Conservation (phyloP, 2,797 vertebrate genomes). For the Megaceryle alcyon region DNA sequence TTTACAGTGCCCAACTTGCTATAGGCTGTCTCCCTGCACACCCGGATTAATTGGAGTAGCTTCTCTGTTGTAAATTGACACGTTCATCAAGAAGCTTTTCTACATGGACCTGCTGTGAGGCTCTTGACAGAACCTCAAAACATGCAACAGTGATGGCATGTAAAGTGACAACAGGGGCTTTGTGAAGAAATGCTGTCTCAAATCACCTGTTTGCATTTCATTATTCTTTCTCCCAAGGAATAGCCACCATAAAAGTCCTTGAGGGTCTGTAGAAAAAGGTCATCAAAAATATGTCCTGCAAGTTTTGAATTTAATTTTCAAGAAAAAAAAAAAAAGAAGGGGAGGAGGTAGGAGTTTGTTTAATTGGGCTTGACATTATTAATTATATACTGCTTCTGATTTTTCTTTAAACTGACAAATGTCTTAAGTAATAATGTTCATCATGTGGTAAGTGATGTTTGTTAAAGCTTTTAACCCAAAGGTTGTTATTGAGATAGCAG, state of each 20-base stretch:
- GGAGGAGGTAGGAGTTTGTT: neutral
- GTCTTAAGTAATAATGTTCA: neutral
- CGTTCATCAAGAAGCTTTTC: neutral
- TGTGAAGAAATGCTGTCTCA: neutral
- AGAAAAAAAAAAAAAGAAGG: neutral
- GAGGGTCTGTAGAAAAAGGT: neutral
- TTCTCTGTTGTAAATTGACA: neutral
- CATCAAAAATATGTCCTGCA: neutral
- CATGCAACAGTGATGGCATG: neutral
- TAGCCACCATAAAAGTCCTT: neutral
- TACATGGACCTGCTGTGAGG: neutral
- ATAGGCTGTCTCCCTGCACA: neutral
- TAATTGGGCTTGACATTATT: neutral
- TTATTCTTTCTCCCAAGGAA: neutral
- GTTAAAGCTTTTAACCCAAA: slow-evolving; percentile 5
- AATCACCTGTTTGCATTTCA: slow-evolving; percentile 12
- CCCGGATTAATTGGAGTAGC: neutral
- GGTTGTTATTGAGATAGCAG: neutral
- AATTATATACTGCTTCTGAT: neutral
- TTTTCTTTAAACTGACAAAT: neutral
- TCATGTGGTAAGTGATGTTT: neutral
- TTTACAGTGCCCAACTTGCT: neutral
- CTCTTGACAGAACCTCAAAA: neutral
- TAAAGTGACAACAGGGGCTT: neutral
- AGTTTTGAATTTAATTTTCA: neutral